Evolutionary conservation across 2,797 vertebrate species (phyloP), one percentile per base, ranked within the genome.

Genomic region (Zenarchopterus dispar): DNA sequence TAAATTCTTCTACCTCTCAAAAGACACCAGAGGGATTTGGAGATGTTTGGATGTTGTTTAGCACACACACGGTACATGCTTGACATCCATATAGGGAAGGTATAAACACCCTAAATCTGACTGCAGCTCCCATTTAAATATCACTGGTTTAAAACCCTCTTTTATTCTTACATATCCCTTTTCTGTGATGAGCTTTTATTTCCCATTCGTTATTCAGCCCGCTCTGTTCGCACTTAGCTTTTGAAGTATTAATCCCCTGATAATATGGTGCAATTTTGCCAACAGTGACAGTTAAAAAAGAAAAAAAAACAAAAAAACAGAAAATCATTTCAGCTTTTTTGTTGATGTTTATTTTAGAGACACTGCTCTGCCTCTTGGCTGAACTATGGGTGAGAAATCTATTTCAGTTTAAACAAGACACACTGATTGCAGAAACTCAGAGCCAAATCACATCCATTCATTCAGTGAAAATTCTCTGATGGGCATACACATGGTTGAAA

Each of bases 41-140:
- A 74, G 82, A 87, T 91, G 84, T 89, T 92, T 90, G 81, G 83
- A 78, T 85, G 88, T 84, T 87, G 88, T 90, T 84, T 71, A 73
- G 82, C 77, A 81, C 85, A 85, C 78, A 87, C 90, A 85, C 80
- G 47, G 54, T 75, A 90, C 85, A 87, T 68, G 77, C 72, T 84
- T 75, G 85, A 86, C 82, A 81, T 84, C 80, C 78, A 84, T 78
- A 88, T 74, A 79, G 76, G 67, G 61, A 68, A 67, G 70, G 74
- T 72, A 58, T 81, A 81, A 77, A 49, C 56, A 62, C 65, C 2
- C 21, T 73, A 75, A 81, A 86, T 86, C 80, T 78, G 84, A 77
- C 77, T 24, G 61, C 67, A 71, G 58, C 78, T 86, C 55, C 59
- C 51, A 73, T 76, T 83, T 87, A 82, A 80, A 80, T 81, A 77